Evolutionary conservation across 2,113 vertebrate species (phyloP), one percentile per base, ranked within the genome.

Genomic region (Prochilodus magdalenae): DNA sequence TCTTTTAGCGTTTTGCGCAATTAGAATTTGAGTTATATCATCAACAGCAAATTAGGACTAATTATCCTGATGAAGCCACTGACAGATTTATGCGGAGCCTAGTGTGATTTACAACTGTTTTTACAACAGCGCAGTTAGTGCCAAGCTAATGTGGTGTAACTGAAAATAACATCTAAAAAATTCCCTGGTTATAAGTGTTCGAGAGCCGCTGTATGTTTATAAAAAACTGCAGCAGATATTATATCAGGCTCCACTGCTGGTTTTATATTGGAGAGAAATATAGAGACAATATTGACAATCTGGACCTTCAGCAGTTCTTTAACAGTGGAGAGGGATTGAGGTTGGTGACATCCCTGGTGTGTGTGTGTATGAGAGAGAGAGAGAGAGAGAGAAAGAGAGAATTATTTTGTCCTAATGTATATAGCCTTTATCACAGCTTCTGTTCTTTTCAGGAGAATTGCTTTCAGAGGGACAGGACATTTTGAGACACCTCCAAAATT

Each of bases 1-100:
- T 44, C 18, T 82, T 80, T 77, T 30, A 59, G 62, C 24, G 30
- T 59, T 75, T 13, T 76, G 79, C 10, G 80, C 86, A 84, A 77
- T 86, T 87, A 83, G 81, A 88, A 81, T 86, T 92, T 91, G 87
- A 91, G 87, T 90, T 87, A 90, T 91, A 89, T 93, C 88, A 87
- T 91, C 89, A 90, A 90, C 88, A 91, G 80, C 90, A 90, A 90
- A 92, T 92, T 89, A 88, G 90, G 86, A 76, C 86, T 87, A 91
- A 94, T 93, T 92, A 93, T 89, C 81, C 83, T 89, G 90, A 93
- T 89, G 85, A 90, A 89, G 84, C 67, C 84, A 86, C 81, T 89
- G 88, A 91, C 89, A 91, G 88, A 78, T 91, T 92, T 86, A 91
- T 89, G 82, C 74, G 89, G 88, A 83, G 89, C 79, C 76, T 80